Conservation (phyloP, 2,113 vertebrate genomes). For the Aptenodytes patagonicus region DNA sequence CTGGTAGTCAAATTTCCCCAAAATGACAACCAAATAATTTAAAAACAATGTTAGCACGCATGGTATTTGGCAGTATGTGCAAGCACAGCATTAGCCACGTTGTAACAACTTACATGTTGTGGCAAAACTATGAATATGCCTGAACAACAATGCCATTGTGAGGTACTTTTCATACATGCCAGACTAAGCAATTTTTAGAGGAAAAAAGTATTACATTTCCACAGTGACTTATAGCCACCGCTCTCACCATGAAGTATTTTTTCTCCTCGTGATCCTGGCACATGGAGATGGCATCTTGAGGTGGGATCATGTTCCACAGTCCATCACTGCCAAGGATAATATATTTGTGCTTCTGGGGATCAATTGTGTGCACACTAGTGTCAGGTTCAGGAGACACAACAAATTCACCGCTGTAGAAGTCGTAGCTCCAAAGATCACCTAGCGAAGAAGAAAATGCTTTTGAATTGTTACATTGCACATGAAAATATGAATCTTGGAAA, state of each 20-base stretch:
- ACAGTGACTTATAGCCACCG: neutral
- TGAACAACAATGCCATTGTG: fast-evolving
- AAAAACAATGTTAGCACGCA: fast-evolving
- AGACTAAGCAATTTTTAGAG: neutral
- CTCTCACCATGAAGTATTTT: slow-evolving; percentile 73
- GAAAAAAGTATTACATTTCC: neutral
- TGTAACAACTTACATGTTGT: fast-evolving
- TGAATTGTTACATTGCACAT: neutral
- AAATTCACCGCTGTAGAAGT: slow-evolving; percentile 97
- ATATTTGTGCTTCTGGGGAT: slow-evolving; percentile 90
- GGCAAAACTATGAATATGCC: neutral
- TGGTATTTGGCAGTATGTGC: neutral
- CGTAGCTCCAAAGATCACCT: slow-evolving; percentile 98
- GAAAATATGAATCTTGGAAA: neutral
- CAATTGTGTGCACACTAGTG: slow-evolving; percentile 91
- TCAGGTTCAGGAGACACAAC: slow-evolving; percentile 97
- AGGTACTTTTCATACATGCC: fast-evolving
- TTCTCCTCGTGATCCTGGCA: slow-evolving; percentile 93
- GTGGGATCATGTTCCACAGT: slow-evolving; percentile 98
- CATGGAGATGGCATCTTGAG: slow-evolving; percentile 93
- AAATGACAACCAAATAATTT: neutral
- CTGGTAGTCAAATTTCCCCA: neutral
- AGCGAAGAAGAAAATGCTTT: neutral
- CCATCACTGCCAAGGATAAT: slow-evolving; percentile 97
- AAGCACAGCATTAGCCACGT: neutral